Conservation (phyloP, 1,140 invertebrate species). For the Aphaenogaster rudis region DNA sequence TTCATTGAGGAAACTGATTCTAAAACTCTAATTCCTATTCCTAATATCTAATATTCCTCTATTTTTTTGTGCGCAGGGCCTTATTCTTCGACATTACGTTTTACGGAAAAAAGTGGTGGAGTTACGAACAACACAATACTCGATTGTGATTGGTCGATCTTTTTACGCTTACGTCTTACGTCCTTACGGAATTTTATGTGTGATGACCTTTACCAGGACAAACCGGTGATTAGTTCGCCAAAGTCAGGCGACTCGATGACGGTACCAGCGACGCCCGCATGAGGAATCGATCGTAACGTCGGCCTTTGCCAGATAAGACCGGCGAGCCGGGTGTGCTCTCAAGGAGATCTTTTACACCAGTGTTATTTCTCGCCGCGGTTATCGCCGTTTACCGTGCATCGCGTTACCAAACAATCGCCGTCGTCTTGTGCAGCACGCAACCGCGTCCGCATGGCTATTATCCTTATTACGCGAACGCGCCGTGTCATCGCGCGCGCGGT, state of each 20-base stretch:
- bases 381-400: background rate
- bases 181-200: too few relatives aligned
- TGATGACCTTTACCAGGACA: background rate
- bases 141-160: too few relatives aligned
- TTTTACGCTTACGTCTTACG: too few relatives aligned
- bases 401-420: background rate
- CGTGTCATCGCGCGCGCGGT: constrained; percentile 39
- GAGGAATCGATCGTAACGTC: background rate
- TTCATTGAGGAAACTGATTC: too few relatives aligned
- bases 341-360: background rate
- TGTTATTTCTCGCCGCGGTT: background rate
- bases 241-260: background rate
- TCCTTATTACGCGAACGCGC: constrained; percentile 25
- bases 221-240: too few relatives aligned
- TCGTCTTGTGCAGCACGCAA: constrained; percentile 6
- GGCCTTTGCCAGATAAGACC: constrained; percentile 31
- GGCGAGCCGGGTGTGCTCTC: background rate
- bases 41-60: too few relatives aligned
- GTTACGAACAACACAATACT: too few relatives aligned
- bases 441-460: constrained; percentile 16
- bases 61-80: too few relatives aligned
- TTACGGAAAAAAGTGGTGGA: too few relatives aligned
- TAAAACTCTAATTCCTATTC: too few relatives aligned
- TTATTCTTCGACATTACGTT: too few relatives aligned
- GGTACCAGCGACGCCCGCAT: background rate